These are phyloP conservation scores for Caerostris darwini DNA, from an alignment of 1,140 invertebrate genomes.

Conservation along the genomic window DNA sequence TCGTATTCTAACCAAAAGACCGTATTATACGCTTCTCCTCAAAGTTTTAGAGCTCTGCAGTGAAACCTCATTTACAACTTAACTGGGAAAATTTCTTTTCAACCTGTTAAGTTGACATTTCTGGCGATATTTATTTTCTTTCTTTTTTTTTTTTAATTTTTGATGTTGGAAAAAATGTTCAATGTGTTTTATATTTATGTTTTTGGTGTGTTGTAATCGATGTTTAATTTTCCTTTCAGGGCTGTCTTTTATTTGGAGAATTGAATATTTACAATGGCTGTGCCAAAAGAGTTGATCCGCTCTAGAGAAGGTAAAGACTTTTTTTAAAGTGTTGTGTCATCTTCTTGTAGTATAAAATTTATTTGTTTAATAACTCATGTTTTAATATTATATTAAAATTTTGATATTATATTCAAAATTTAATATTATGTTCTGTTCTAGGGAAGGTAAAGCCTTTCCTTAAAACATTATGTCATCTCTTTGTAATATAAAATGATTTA, in stretches of 20 bases:
- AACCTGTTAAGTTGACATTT: neutral
- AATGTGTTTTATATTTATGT: too few species aligned
- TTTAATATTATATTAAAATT: too few species aligned
- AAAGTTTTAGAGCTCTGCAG: neutral
- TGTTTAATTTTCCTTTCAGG: conserved; percentile 12
- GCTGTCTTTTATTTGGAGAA: neutral
- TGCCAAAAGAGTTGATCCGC: conserved; percentile 6
- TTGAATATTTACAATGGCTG: conserved; percentile 15
- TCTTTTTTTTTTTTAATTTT: neutral
- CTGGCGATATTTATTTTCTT: neutral
- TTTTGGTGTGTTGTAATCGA: neutral
- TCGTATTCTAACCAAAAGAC: conserved; percentile 1
- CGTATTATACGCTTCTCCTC: neutral
- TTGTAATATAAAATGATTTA: too few species aligned
- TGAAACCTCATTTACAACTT: neutral
- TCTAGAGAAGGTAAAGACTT: conserved; percentile 15
- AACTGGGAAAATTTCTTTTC: neutral
- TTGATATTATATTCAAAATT: too few species aligned
- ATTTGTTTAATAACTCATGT: too few species aligned
- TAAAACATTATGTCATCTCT: too few species aligned
- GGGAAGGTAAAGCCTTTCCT: too few species aligned
- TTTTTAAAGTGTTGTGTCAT: neutral
- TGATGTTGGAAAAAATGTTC: neutral
- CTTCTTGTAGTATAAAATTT: too few species aligned
- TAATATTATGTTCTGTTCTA: too few species aligned